Conservation (phyloP, 2,888 invertebrate genomes). For the Aplocera efformata region DNA sequence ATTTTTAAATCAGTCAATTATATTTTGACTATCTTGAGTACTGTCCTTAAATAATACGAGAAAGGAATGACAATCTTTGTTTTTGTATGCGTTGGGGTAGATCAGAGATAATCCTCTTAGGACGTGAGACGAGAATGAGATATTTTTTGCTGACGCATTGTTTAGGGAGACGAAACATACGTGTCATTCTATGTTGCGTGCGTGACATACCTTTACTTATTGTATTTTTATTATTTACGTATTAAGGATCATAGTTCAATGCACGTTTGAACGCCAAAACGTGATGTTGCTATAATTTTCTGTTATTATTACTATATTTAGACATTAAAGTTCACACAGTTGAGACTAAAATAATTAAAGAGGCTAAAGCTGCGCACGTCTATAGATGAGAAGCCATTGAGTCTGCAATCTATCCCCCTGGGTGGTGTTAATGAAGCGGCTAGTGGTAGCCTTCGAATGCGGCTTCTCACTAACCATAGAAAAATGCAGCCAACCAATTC, state of each 20-base stretch:
- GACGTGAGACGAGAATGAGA: constrained; percentile 62
- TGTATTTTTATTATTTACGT: constrained; percentile 9
- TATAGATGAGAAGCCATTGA: too few species aligned
- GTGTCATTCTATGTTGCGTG: constrained; percentile 29
- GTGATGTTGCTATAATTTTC: background rate
- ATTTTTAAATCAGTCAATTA: too few species aligned
- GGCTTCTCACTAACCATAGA: too few species aligned
- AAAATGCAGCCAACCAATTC: too few species aligned
- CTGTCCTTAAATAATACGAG: constrained; percentile 21
- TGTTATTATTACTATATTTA: too few species aligned
- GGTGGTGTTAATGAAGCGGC: too few species aligned
- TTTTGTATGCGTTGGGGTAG: constrained; percentile 53
- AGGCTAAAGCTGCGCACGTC: too few species aligned
- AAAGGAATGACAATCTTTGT: constrained; percentile 46
- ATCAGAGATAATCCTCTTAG: constrained; percentile 63
- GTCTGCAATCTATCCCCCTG: too few species aligned
- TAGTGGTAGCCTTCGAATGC: too few species aligned
- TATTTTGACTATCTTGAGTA: too few species aligned
- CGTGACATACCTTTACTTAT: constrained; percentile 33
- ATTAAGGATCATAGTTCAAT: constrained; percentile 7
- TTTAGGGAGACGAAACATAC: constrained; percentile 47
- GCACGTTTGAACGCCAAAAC: constrained; percentile 3
- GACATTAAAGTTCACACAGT: too few species aligned
- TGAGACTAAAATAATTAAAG: too few species aligned
- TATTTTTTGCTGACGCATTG: constrained; percentile 66